phyloP scores from a whole-genome alignment of 1,140 invertebrate species.

The Galleria mellonella region DNA sequence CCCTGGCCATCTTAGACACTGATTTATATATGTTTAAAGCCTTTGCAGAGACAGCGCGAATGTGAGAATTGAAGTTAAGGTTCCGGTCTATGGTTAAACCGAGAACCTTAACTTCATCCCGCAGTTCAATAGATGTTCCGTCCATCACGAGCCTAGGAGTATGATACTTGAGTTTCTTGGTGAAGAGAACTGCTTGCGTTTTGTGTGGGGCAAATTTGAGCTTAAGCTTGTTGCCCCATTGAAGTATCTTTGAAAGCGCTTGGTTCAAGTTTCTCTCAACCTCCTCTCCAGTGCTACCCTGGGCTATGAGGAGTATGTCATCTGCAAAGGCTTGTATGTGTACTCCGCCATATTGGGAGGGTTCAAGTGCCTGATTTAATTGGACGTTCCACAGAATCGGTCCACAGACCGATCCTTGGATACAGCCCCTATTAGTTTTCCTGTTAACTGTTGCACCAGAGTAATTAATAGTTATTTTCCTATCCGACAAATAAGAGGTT shows the following conservation, averaged over 20 bases:
- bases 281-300: neutral
- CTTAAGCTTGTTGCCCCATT: conserved; percentile 1
- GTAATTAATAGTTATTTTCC: neutral
- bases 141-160: conserved; percentile 6
- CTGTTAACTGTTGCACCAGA: neutral
- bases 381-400: conserved; percentile 1
- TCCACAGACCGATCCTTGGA: conserved; percentile 1
- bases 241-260: neutral
- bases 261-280: neutral
- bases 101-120: conserved; percentile 4
- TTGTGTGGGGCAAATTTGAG: neutral
- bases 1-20: neutral
- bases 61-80: conserved; percentile 12
- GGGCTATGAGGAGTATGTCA: neutral
- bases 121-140: neutral
- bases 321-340: conserved; percentile 3
- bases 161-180: neutral
- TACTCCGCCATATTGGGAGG: neutral
- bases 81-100: conserved; percentile 7
- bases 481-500: neutral
- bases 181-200: neutral
- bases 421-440: conserved; percentile 1
- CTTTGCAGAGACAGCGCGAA: neutral
- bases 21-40: neutral
- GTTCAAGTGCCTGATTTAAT: neutral